These are phyloP conservation scores for Scelioninae gen. 1 DNA, from an alignment of 2,888 invertebrate species.

Conservation along the genomic window DNA sequence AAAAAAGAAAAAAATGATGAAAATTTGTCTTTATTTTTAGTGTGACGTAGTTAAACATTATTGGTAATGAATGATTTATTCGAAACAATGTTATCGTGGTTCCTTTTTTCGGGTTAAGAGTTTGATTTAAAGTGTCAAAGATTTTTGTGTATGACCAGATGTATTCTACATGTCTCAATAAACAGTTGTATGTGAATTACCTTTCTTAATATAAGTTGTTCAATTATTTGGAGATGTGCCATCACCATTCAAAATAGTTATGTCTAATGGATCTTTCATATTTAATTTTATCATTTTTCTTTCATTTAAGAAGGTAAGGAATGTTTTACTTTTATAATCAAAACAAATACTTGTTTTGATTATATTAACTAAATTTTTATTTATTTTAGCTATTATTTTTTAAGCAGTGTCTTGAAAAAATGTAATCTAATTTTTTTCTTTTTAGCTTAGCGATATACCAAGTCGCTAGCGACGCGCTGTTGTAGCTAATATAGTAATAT, in stretches of 20 bases:
- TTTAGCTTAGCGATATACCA: too few relatives aligned
- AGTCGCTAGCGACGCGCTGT: too few relatives aligned
- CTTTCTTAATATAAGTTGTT: conserved; percentile 81
- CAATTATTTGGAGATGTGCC: conserved; percentile 63
- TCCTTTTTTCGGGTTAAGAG: conserved; percentile 83
- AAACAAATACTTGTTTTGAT: too few relatives aligned
- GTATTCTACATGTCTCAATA: conserved; percentile 87
- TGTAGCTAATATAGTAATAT: too few relatives aligned
- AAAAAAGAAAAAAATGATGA: conserved; percentile 52
- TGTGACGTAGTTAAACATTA: conserved; percentile 83
- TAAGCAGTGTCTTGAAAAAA: too few relatives aligned
- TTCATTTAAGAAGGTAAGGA: too few relatives aligned
- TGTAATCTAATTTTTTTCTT: too few relatives aligned
- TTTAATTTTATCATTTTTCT: too few relatives aligned
- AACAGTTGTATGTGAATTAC: conserved; percentile 88
- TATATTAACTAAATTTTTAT: too few relatives aligned
- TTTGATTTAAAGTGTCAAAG: conserved; percentile 85
- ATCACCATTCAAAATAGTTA: conserved; percentile 38
- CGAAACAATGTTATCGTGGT: conserved; percentile 81
- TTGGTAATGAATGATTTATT: conserved; percentile 81
- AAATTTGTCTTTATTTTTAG: conserved; percentile 83
- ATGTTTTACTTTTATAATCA: too few relatives aligned
- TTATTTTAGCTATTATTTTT: too few relatives aligned
- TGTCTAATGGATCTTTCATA: too few relatives aligned
- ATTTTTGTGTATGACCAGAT: conserved; percentile 85